These are phyloP conservation scores for Apamea epomidion DNA, from an alignment of 2,888 invertebrate species.

Conservation along the genomic window DNA sequence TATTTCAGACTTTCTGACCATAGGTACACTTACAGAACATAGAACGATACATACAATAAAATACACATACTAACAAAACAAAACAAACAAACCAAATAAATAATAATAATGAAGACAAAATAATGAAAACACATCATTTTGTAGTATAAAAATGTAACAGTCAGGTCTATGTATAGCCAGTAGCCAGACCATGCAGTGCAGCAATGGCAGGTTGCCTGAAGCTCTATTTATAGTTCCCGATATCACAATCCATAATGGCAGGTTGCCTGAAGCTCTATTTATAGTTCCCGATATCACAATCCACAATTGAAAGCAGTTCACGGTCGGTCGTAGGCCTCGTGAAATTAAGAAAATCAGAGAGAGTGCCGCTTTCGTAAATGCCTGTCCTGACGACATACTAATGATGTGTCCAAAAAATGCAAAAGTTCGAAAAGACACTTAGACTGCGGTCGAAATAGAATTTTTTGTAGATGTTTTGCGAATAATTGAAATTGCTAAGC, in stretches of 20 bases:
- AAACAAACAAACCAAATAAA: too few species aligned
- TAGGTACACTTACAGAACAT: too few species aligned
- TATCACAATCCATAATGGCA: slow-evolving; percentile 33
- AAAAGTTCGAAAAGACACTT: background rate
- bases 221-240: slow-evolving; percentile 30
- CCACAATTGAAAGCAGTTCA: slow-evolving; percentile 44
- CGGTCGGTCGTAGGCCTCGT: slow-evolving; percentile 22
- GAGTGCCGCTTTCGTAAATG: background rate
- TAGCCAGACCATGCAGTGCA: slow-evolving; percentile 1
- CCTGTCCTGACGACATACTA: background rate
- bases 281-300: slow-evolving; percentile 34
- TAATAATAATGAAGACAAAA: background rate
- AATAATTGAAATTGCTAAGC: background rate
- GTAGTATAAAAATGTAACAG: background rate
- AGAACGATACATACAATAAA: too few species aligned
- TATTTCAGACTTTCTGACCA: too few species aligned
- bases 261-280: slow-evolving; percentile 40
- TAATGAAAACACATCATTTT: background rate
- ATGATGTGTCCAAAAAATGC: background rate
- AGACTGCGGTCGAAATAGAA: background rate
- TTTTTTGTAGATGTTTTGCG: background rate
- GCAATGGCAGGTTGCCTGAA: slow-evolving; percentile 38
- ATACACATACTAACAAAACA: too few species aligned
- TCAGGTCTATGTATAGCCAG: background rate
- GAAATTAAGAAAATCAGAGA: background rate